Conservation (phyloP, 2,113 vertebrate species). For the Coptodon bakossiorum region DNA sequence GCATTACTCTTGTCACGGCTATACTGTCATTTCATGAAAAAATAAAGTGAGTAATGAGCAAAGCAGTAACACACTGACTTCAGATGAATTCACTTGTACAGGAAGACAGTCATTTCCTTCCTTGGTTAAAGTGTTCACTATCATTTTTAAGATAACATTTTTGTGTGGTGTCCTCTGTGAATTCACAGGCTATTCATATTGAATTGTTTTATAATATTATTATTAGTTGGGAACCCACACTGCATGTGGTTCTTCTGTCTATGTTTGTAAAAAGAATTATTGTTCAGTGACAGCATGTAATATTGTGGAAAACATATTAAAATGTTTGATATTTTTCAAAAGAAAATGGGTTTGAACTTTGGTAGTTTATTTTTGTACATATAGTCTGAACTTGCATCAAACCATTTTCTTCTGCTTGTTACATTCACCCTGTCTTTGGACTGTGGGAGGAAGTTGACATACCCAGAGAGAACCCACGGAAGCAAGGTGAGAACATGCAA, state of each 20-base stretch:
- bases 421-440: neutral
- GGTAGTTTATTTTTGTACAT: neutral
- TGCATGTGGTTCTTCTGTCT: conserved; percentile 49
- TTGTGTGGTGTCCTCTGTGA: conserved; percentile 11
- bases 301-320: conserved; percentile 58
- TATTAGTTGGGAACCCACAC: conserved; percentile 9
- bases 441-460: neutral
- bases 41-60: neutral
- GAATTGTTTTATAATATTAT: conserved; percentile 21
- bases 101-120: neutral
- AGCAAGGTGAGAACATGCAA: neutral
- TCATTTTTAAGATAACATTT: neutral
- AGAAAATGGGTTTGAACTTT: neutral
- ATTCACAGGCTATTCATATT: neutral
- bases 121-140: neutral
- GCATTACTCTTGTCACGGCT: neutral
- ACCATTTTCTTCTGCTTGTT: neutral
- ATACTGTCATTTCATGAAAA: neutral
- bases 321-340: conserved; percentile 63
- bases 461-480: neutral
- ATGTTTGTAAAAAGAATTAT: conserved; percentile 7
- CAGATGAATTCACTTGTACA: neutral
- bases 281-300: conserved; percentile 57
- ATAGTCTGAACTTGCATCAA: neutral
- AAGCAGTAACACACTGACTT: neutral